A percentile compares a stretch with the other conserved stretches of the same genome.
Conservation (phyloP, 30 jellyfish, hydroid and myxozoan genomes). For the Catostylus mosaicus region DNA sequence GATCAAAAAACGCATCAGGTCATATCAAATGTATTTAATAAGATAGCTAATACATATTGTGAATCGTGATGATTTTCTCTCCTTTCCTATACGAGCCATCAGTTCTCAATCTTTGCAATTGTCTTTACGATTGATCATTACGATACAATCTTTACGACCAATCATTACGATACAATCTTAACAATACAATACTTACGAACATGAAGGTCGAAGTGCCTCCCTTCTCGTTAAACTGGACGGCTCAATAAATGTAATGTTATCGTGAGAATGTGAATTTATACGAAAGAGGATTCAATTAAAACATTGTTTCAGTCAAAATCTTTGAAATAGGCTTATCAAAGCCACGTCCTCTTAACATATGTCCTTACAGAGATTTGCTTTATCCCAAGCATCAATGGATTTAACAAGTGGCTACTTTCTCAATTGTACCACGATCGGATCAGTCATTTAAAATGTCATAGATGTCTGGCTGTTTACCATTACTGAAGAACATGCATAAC, state of each 20-base stretch:
- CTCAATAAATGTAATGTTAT: not conserved
- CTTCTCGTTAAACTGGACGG: not conserved
- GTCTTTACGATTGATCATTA: no score
- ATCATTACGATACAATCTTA: no score
- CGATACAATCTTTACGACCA: no score
- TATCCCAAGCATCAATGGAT: slow-evolving; percentile 17
- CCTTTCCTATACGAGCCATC: no score
- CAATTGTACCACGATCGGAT: not conserved
- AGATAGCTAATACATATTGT: no score
- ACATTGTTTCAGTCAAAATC: no score
- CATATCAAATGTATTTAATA: no score
- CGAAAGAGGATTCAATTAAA: not conserved
- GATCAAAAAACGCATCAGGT: no score
- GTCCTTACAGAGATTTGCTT: slow-evolving; percentile 9
- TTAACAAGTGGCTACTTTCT: slow-evolving; percentile 26
- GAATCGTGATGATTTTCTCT: no score
- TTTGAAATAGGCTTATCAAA: slow-evolving; percentile 15
- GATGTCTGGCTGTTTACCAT: slow-evolving; percentile 22
- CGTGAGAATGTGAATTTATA: not conserved
- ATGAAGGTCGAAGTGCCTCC: not conserved
- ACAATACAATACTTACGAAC: no score
- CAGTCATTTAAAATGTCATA: slow-evolving; percentile 9
- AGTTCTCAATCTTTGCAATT: no score
- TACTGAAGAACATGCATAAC: slow-evolving; percentile 9
- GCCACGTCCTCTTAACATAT: slow-evolving; percentile 10